These are phyloP conservation scores for Prunella strophiata DNA, from an alignment of 2,797 vertebrate species.

Conservation along the genomic window DNA sequence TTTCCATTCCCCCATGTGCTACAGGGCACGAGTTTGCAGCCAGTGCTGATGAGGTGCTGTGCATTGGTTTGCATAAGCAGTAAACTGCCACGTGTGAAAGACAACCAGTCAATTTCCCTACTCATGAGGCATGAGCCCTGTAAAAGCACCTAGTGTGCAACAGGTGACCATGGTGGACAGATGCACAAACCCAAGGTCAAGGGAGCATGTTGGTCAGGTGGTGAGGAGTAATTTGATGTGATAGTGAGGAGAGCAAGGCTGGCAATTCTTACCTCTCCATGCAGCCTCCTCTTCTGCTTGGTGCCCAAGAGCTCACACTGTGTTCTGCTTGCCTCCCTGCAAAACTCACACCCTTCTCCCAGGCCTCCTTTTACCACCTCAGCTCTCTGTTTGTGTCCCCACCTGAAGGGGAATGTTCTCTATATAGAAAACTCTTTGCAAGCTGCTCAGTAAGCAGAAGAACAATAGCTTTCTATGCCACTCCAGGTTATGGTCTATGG, in stretches of 20 bases:
- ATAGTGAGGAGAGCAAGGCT: background rate
- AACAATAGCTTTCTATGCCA: background rate
- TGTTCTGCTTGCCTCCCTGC: background rate
- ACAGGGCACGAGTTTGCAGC: background rate
- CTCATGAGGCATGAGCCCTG: rapidly evolving
- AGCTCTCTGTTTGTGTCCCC: background rate
- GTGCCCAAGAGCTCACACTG: background rate
- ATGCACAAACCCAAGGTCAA: background rate
- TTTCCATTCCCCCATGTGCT: background rate
- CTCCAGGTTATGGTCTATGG: background rate
- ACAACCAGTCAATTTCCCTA: background rate
- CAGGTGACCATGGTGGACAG: background rate
- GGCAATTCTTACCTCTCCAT: background rate
- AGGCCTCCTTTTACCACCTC: background rate
- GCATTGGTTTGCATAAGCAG: background rate
- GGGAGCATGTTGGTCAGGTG: background rate
- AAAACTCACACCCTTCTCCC: background rate
- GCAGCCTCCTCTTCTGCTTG: background rate
- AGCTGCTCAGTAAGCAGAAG: background rate
- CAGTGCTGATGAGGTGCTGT: background rate
- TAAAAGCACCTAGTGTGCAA: background rate
- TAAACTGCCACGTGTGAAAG: background rate
- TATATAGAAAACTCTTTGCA: background rate
- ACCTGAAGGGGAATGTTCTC: background rate
- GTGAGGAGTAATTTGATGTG: background rate